These are phyloP conservation scores for Lycorma delicatula DNA, from an alignment of 1,140 invertebrate species.

Conservation along the genomic window DNA sequence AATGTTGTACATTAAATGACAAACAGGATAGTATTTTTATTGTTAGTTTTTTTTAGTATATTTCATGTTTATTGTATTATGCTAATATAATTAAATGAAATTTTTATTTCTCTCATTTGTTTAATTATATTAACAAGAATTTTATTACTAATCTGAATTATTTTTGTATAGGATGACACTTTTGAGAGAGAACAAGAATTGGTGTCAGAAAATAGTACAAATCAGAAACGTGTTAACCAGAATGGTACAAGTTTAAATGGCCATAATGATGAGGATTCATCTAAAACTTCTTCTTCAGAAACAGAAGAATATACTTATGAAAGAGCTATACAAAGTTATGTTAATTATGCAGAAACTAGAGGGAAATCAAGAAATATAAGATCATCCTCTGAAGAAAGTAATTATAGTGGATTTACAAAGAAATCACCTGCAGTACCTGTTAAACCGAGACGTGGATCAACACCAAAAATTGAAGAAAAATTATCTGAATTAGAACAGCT, in stretches of 20 bases:
- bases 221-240: conserved; percentile 6
- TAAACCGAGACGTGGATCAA: conserved; percentile 20
- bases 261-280: conserved; percentile 41
- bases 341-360: conserved; percentile 50
- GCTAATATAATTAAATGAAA: no score
- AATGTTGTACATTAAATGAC: no score
- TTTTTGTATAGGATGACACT: no score
- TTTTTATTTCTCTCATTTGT: no score
- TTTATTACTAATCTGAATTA: no score
- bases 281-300: conserved; percentile 49
- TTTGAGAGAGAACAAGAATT: no score
- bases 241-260: conserved; percentile 11
- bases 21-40: no score
- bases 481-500: conserved; percentile 42
- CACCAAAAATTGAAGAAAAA: conserved; percentile 39
- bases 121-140: no score
- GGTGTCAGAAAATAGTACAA: no score
- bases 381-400: conserved; percentile 42
- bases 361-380: conserved; percentile 26
- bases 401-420: conserved; percentile 34
- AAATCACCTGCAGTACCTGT: conserved; percentile 28
- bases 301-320: conserved; percentile 77
- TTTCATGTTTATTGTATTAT: no score
- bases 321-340: conserved; percentile 74
- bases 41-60: no score